A percentile compares a stretch with the other conserved stretches of the same genome.
Evolutionary conservation across 2,797 vertebrate species (phyloP).

Genomic region (Hippopotamyrus pictus): DNA sequence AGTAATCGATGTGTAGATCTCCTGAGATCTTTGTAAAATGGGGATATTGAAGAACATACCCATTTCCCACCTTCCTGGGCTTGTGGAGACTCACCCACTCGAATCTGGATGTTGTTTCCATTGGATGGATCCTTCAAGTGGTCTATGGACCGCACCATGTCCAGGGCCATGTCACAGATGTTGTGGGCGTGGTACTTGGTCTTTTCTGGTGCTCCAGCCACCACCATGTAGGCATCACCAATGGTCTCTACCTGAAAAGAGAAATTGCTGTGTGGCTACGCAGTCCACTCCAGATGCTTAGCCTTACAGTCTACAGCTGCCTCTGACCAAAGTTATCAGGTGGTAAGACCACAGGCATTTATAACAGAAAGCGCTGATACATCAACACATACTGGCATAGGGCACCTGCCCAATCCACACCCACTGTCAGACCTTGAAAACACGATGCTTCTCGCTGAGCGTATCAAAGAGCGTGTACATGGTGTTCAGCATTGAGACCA

Average conservation of each 20-base stretch:
- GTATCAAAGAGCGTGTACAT: slow-evolving; percentile 69
- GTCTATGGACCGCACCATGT: slow-evolving; percentile 67
- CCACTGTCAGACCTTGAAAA: slow-evolving; percentile 59
- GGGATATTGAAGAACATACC: neutral
- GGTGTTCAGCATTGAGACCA: slow-evolving; percentile 68
- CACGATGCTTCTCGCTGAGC: slow-evolving; percentile 65
- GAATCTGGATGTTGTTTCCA: slow-evolving; percentile 65
- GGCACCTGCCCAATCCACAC: neutral
- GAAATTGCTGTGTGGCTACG: neutral
- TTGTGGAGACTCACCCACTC: slow-evolving; percentile 52
- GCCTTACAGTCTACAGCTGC: neutral
- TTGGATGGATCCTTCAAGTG: slow-evolving; percentile 68
- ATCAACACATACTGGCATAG: neutral
- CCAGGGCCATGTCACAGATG: slow-evolving; percentile 70
- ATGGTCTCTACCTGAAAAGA: slow-evolving; percentile 61
- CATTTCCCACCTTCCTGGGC: neutral
- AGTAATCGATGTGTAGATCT: neutral
- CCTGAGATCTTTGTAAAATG: neutral
- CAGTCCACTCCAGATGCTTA: neutral
- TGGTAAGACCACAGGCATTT: neutral
- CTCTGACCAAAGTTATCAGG: neutral
- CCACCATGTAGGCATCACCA: slow-evolving; percentile 67
- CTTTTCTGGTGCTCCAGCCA: slow-evolving; percentile 64
- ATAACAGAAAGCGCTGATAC: neutral
- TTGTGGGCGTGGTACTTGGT: slow-evolving; percentile 67